These are phyloP conservation scores for Ceyx margarethae DNA, from an alignment of 2,113 vertebrate genomes.

Conservation along the genomic window DNA sequence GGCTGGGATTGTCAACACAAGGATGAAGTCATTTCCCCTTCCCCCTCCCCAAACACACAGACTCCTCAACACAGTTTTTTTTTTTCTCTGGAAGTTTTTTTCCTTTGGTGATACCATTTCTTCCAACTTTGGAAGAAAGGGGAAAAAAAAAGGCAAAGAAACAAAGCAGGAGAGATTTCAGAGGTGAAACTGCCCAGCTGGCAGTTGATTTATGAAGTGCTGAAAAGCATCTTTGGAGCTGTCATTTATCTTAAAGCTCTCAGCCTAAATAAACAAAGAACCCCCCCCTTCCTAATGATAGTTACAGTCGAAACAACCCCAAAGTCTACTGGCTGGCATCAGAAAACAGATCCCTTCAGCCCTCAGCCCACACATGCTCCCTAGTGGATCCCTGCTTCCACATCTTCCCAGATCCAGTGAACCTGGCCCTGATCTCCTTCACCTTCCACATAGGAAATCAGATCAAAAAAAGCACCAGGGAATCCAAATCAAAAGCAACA, in stretches of 20 bases:
- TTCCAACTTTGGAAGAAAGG: background rate
- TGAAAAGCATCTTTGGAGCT: conserved; percentile 83
- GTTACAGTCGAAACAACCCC: conserved; percentile 73
- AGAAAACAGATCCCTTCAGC: background rate
- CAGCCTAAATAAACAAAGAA: conserved; percentile 82
- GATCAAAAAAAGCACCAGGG: background rate
- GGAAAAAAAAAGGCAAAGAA: background rate
- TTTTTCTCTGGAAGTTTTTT: background rate
- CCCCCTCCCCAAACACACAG: background rate
- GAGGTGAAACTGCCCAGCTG: conserved; percentile 67
- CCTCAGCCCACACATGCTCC: conserved; percentile 65
- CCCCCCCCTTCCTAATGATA: conserved; percentile 65
- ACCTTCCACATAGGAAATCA: background rate
- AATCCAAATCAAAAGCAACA: background rate
- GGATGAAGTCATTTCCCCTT: conserved; percentile 6
- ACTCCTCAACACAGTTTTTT: background rate
- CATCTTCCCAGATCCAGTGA: background rate
- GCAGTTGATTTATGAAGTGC: conserved; percentile 82
- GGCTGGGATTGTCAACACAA: background rate
- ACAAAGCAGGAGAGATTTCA: conserved; percentile 54
- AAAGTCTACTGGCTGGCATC: background rate
- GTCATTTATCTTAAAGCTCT: conserved; percentile 81
- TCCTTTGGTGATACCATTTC: background rate
- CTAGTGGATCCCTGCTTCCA: conserved; percentile 28
- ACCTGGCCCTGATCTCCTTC: background rate